These are phyloP conservation scores for Lepus oiostolus DNA, from an alignment of 2,797 vertebrate species.

Conservation along the genomic window DNA sequence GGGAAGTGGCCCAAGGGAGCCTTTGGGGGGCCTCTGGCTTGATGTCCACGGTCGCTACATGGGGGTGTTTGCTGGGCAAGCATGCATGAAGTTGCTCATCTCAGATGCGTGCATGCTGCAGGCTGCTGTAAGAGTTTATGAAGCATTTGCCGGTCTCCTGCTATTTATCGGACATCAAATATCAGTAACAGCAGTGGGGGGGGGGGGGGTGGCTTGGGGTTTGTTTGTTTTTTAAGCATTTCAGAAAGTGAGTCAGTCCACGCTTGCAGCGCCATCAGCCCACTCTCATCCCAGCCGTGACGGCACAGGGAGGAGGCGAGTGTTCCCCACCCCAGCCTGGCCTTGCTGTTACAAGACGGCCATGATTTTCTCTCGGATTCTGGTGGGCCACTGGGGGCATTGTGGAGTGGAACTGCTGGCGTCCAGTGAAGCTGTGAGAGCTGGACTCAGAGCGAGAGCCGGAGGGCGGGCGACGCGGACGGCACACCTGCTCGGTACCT, in stretches of 20 bases:
- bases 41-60: neutral
- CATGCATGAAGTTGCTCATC: neutral
- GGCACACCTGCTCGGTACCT: neutral
- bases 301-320: neutral
- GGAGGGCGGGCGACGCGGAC: neutral
- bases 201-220: neutral
- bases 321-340: neutral
- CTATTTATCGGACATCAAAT: neutral
- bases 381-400: neutral
- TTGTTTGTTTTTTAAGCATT: neutral
- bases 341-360: neutral
- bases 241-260: neutral
- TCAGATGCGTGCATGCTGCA: neutral
- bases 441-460: neutral
- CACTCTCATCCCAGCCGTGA: neutral
- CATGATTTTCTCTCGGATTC: neutral
- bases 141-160: neutral
- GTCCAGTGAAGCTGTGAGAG: neutral
- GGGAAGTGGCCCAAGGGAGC: neutral
- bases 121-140: neutral
- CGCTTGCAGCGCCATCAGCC: neutral
- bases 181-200: neutral
- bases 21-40: neutral
- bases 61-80: constrained; percentile 13
- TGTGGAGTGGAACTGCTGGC: neutral